These are phyloP conservation scores for Andrena haemorrhoa DNA, from an alignment of 2,888 invertebrate genomes.

Conservation along the genomic window DNA sequence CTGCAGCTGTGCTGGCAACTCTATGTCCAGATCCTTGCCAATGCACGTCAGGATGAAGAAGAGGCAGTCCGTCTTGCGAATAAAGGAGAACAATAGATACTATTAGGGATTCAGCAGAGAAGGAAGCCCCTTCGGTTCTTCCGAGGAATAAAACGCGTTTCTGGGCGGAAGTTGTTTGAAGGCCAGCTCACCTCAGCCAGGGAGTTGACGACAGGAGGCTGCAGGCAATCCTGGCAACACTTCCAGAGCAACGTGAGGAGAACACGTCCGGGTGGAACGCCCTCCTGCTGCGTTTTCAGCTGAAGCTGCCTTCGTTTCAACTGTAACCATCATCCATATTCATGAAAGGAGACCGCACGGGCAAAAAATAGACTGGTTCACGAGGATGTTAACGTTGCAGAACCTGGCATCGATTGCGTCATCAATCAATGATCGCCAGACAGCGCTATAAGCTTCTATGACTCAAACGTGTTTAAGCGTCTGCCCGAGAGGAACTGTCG, in stretches of 20 bases:
- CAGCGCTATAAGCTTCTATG: not conserved
- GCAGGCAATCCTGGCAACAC: constrained; percentile 95
- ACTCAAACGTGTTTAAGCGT: not conserved
- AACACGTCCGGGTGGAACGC: constrained; percentile 90
- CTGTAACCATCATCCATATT: constrained; percentile 81
- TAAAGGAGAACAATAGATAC: too few species aligned
- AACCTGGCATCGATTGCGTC: not conserved
- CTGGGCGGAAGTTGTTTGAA: too few species aligned
- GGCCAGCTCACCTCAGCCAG: constrained; percentile 89
- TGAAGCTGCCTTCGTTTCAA: constrained; percentile 89
- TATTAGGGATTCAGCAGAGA: not conserved
- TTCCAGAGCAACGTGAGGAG: constrained; percentile 94
- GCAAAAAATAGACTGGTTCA: constrained; percentile 22
- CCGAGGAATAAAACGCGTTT: too few species aligned
- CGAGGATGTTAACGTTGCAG: not conserved
- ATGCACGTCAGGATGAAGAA: constrained; percentile 95
- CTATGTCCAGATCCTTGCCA: constrained; percentile 94
- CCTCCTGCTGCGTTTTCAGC: constrained; percentile 86
- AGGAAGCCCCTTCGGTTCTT: too few species aligned
- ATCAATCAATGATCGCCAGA: constrained; percentile 4
- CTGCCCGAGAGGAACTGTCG: not conserved
- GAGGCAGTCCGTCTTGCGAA: constrained; percentile 92
- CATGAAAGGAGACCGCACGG: constrained; percentile 13
- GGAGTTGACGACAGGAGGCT: constrained; percentile 91
- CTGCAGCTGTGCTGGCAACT: constrained; percentile 92